phyloP scores from a whole-genome alignment of 2,888 invertebrate genomes.

The Cistogaster globosa region DNA sequence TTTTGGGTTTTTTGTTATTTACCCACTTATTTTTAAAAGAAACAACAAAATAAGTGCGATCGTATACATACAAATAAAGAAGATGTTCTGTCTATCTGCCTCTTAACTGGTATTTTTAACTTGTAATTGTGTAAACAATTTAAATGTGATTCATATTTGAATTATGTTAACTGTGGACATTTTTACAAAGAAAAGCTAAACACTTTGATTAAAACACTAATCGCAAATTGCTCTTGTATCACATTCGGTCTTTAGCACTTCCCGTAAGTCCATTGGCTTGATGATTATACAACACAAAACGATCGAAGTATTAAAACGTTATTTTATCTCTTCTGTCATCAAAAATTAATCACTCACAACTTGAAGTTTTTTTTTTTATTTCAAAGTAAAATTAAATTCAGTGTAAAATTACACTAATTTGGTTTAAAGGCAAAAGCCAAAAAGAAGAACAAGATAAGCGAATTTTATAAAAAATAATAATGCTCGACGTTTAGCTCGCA shows the following conservation, averaged over 20 bases:
- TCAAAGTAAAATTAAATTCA: background rate
- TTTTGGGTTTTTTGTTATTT: background rate
- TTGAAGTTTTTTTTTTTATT: background rate
- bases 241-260: conserved; percentile 32
- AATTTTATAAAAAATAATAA: conserved; percentile 12
- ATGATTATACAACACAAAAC: conserved; percentile 37
- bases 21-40: conserved; percentile 43
- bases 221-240: conserved; percentile 27
- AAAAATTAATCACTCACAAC: conserved; percentile 36
- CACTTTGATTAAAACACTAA: background rate
- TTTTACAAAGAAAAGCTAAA: background rate
- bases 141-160: conserved; percentile 34
- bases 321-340: background rate
- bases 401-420: conserved; percentile 35
- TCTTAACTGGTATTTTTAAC: background rate
- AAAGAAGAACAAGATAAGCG: background rate
- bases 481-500: conserved; percentile 33
- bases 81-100: background rate
- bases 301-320: conserved; percentile 12
- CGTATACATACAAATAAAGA: background rate
- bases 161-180: background rate
- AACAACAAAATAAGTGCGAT: conserved; percentile 22
- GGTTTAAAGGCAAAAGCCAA: background rate
- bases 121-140: conserved; percentile 12
- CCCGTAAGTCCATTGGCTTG: conserved; percentile 26